Evolutionary conservation across 1,140 invertebrate genomes (phyloP).

Genomic region (Zaprionus tsacasi): DNA sequence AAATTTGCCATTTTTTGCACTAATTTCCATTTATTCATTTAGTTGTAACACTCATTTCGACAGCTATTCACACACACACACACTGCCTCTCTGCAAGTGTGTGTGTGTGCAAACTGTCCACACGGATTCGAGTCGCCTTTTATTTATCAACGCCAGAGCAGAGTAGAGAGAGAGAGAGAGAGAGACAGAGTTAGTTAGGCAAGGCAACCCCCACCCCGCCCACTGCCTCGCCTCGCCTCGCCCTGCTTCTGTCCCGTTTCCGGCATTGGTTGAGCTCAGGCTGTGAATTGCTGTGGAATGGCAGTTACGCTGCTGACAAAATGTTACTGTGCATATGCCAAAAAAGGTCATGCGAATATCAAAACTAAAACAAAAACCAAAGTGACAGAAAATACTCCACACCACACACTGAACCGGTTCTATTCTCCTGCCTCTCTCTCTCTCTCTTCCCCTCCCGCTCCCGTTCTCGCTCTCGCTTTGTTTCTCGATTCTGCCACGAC

Average conservation of each 20-base stretch:
- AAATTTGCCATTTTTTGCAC: conserved; percentile 63
- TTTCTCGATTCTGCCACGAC: conserved; percentile 57
- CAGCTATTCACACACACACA: conserved; percentile 58
- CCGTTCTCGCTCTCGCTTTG: neutral
- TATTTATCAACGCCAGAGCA: conserved; percentile 47
- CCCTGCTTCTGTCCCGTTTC: neutral
- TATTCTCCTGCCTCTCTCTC: neutral
- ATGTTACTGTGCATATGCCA: conserved; percentile 47
- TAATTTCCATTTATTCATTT: conserved; percentile 79
- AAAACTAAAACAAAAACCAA: conserved; percentile 67
- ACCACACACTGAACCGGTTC: neutral
- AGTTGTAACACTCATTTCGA: conserved; percentile 74
- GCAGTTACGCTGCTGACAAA: conserved; percentile 47
- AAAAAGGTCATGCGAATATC: conserved; percentile 56
- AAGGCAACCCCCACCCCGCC: neutral
- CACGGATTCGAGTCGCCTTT: conserved; percentile 36
- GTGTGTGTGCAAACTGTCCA: conserved; percentile 13
- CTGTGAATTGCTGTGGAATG: conserved; percentile 35
- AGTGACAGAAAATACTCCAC: conserved; percentile 61
- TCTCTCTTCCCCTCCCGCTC: neutral
- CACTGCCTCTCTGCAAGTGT: conserved; percentile 75
- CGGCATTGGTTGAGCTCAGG: conserved; percentile 11
- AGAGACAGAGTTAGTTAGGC: neutral
- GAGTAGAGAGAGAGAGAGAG: conserved; percentile 4
- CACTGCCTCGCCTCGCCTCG: too few relatives aligned